Conservation (phyloP, 2,797 vertebrate species). For the Acomys russatus region DNA sequence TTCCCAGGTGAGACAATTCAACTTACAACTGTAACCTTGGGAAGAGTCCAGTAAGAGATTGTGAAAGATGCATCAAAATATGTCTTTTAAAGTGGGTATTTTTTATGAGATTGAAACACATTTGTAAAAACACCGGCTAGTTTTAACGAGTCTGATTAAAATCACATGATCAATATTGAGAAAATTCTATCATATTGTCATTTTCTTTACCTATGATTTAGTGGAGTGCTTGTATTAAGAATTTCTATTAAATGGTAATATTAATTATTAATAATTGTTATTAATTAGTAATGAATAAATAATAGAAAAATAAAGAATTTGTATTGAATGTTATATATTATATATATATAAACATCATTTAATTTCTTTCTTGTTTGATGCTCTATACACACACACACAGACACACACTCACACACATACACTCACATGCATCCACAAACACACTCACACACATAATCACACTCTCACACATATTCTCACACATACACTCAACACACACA, state of each 20-base stretch:
- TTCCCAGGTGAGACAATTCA: neutral
- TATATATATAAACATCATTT: too few species aligned
- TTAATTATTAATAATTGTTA: neutral
- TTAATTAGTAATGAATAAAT: neutral
- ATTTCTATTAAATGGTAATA: neutral
- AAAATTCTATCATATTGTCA: neutral
- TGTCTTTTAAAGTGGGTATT: neutral
- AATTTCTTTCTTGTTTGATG: neutral
- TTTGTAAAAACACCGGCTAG: neutral
- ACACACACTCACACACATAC: neutral
- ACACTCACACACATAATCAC: neutral
- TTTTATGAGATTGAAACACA: neutral
- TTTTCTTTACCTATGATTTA: neutral
- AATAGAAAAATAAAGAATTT: too few species aligned
- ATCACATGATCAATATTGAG: neutral
- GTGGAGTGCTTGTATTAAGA: neutral
- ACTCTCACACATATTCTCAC: neutral
- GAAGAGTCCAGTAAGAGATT: neutral
- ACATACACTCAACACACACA: too few species aligned
- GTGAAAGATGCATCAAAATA: too few species aligned
- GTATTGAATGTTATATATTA: neutral
- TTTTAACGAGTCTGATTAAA: neutral
- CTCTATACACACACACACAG: too few species aligned
- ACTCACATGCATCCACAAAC: neutral
- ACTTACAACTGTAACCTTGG: neutral